Evolutionary conservation across 1,140 invertebrate species (phyloP).

Genomic region (Drosophila triauraria): DNA sequence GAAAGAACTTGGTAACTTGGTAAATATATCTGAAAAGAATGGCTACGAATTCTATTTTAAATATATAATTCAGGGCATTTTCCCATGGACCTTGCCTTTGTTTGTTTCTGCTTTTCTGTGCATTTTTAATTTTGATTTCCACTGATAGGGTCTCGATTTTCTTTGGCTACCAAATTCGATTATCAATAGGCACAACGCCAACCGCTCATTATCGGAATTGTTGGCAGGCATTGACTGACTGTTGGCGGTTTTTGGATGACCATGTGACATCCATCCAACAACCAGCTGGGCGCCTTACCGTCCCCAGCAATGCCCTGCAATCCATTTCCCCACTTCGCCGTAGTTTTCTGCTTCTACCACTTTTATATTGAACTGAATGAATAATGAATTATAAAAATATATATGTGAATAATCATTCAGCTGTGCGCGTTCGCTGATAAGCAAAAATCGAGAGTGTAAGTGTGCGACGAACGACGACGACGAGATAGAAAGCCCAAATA

Average conservation of each 20-base stretch:
- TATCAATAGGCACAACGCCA: constrained; percentile 16
- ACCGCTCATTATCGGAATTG: constrained; percentile 36
- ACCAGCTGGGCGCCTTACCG: background rate
- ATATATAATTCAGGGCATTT: too few relatives aligned
- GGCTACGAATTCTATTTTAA: too few relatives aligned
- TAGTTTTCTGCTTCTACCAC: constrained; percentile 5
- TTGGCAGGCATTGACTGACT: constrained; percentile 27
- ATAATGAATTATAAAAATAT: constrained; percentile 57
- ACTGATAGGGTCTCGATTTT: constrained; percentile 10
- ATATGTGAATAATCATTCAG: constrained; percentile 58
- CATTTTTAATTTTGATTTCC: background rate
- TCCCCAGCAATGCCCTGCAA: background rate
- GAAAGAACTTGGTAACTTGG: background rate
- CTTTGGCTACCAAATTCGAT: constrained; percentile 11
- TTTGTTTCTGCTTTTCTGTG: background rate
- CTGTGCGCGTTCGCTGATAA: constrained; percentile 52
- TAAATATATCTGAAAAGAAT: too few relatives aligned
- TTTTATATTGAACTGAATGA: constrained; percentile 31
- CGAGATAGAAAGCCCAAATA: constrained; percentile 4
- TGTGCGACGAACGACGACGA: background rate
- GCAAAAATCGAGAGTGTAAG: constrained; percentile 2
- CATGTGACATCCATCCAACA: constrained; percentile 59
- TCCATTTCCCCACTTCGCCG: constrained; percentile 5
- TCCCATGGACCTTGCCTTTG: too few relatives aligned
- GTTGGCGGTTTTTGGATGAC: constrained; percentile 33